Evolutionary conservation across 2,113 vertebrate species (phyloP).

Genomic region (Microcebus jonahi): DNA sequence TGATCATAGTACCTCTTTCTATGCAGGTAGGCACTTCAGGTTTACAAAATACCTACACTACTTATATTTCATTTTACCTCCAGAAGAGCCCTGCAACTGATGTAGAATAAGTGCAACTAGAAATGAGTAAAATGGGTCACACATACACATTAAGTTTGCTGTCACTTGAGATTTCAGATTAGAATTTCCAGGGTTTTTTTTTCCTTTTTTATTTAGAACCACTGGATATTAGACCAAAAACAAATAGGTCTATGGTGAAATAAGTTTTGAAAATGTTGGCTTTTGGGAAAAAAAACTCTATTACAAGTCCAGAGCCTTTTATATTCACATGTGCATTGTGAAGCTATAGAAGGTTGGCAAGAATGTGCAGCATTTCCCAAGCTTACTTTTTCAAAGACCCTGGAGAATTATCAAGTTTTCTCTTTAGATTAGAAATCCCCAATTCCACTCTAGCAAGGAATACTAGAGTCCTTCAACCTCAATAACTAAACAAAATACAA

Average conservation of each 20-base stretch:
- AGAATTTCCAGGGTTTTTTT: background rate
- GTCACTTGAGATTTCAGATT: background rate
- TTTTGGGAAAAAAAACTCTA: background rate
- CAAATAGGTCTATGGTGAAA: background rate
- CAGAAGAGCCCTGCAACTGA: background rate
- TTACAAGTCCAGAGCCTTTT: background rate
- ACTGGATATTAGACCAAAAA: background rate
- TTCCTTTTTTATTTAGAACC: background rate
- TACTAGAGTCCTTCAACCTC: background rate
- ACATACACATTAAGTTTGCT: background rate
- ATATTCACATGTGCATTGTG: background rate
- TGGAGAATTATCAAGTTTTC: background rate
- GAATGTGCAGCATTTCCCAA: background rate
- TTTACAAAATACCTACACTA: background rate
- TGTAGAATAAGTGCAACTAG: background rate
- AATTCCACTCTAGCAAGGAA: background rate
- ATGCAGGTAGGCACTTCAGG: background rate
- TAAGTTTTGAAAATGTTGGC: background rate
- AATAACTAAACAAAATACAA: background rate
- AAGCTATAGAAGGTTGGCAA: background rate
- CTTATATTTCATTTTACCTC: background rate
- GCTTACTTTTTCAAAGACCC: background rate
- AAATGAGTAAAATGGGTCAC: background rate
- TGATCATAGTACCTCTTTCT: background rate
- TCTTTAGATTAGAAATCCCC: background rate